phyloP scores from a whole-genome alignment of 2,888 invertebrate species.

The Eupithecia subfuscata region DNA sequence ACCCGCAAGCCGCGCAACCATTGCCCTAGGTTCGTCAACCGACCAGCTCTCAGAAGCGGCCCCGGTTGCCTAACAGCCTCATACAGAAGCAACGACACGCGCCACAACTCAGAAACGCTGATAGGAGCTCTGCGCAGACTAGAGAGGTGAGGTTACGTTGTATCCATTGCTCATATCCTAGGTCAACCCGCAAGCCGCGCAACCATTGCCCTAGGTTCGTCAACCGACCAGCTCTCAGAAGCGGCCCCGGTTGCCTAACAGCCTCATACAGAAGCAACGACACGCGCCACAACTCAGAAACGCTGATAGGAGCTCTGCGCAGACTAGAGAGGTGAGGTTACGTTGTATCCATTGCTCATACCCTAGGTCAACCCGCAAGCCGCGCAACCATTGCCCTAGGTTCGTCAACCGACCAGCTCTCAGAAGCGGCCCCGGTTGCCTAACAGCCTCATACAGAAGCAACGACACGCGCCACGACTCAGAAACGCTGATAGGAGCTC shows the following conservation, averaged over 20 bases:
- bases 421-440: no score
- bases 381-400: no score
- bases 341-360: not conserved
- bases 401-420: no score
- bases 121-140: conserved; percentile 95
- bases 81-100: conserved; percentile 80
- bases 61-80: no score
- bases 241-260: no score
- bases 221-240: no score
- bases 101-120: conserved; percentile 95
- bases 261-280: conserved; percentile 54
- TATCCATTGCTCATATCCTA: not conserved
- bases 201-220: no score
- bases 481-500: conserved; percentile 97
- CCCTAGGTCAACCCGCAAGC: not conserved
- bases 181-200: not conserved
- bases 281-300: conserved; percentile 94
- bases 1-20: not conserved
- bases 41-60: no score
- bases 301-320: conserved; percentile 95
- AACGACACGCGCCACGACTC: conserved; percentile 90
- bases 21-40: no score
- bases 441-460: no score
- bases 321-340: conserved; percentile 93
- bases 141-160: conserved; percentile 88